phyloP scores from a whole-genome alignment of 1,140 invertebrate species.

The Oryctes rhinoceros region DNA sequence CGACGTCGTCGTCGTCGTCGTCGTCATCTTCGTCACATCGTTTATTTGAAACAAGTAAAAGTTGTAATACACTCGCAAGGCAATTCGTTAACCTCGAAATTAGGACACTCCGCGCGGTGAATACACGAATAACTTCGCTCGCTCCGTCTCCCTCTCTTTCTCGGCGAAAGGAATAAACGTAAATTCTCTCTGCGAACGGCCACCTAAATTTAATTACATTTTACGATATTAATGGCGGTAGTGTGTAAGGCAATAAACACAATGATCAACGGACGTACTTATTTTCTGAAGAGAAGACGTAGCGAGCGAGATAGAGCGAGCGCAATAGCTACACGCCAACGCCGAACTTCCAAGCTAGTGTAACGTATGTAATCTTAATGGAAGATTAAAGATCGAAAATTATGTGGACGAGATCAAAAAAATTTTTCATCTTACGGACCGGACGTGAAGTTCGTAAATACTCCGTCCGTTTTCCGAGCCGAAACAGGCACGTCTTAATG shows the following conservation, averaged over 20 bases:
- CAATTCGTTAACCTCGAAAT: conserved; percentile 36
- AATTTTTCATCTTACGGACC: not conserved
- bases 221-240: conserved; percentile 27
- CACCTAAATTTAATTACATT: conserved; percentile 29
- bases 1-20: not conserved
- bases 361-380: conserved; percentile 1
- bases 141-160: not conserved
- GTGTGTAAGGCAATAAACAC: conserved; percentile 21
- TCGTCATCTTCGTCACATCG: conserved; percentile 19
- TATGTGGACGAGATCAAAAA: not conserved
- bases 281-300: not conserved
- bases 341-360: not conserved
- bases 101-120: conserved; percentile 24
- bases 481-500: too few species aligned
- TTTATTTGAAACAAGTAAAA: conserved; percentile 38
- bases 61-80: conserved; percentile 20
- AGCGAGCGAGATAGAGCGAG: too few species aligned
- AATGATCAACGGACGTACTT: conserved; percentile 27
- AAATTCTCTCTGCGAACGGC: conserved; percentile 10
- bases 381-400: conserved; percentile 10
- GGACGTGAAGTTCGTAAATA: too few species aligned
- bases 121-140: conserved; percentile 8
- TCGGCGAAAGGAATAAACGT: conserved; percentile 10
- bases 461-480: too few species aligned
- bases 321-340: not conserved